Evolutionary conservation across 2,113 vertebrate species (phyloP), one percentile per base, ranked within the genome.

Genomic region (Cyanoliseus patagonus): DNA sequence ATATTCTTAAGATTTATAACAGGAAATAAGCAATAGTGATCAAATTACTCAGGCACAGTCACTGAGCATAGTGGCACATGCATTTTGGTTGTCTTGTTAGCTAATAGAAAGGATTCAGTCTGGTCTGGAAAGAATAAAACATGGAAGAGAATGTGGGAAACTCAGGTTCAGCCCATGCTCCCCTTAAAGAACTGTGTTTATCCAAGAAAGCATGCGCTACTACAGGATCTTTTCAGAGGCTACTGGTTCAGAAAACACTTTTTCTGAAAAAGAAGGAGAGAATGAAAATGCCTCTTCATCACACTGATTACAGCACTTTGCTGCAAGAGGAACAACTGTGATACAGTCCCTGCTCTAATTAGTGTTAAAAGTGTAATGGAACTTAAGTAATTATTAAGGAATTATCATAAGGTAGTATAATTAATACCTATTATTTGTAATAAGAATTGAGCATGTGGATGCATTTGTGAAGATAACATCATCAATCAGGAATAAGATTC

Each of bases 371-470:
- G 68, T 61, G 18, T 68, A 88, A 90, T 66, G 75, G 75, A 79
- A 73, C 49, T 96, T 88, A 88, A 88, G 33, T 44, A 90, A 90
- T 94, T 93, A 94, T 91, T 89, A 94, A 74, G 44, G 61, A 84
- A 89, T 91, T 89, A 86, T 75, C 31, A 39, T 51, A 91, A 75
- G 31, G 9, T 67, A 70, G 33, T 57, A 70, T 63, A 92, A 95
- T 92, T 89, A 91, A 95, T 89, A 84, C 28, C 23, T 84, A 78
- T 92, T 96, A 84, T 92, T 92, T 91, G 51, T 67, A 89, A 86
- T 70, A 84, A 12, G 4, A 87, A 75, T 89, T 70, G 75, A 24
- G 37, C 27, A 53, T 23, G 14, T 67, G 61, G 31, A 81, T 84
- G 22, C 9, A 51, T 94, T 82, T 87, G 77, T n/a, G 46, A 87